Percentiles rank a stretch among this genome's conserved stretches.
Conservation (phyloP, 2,797 vertebrate genomes). For the Tenualosa thibaudeaui region DNA sequence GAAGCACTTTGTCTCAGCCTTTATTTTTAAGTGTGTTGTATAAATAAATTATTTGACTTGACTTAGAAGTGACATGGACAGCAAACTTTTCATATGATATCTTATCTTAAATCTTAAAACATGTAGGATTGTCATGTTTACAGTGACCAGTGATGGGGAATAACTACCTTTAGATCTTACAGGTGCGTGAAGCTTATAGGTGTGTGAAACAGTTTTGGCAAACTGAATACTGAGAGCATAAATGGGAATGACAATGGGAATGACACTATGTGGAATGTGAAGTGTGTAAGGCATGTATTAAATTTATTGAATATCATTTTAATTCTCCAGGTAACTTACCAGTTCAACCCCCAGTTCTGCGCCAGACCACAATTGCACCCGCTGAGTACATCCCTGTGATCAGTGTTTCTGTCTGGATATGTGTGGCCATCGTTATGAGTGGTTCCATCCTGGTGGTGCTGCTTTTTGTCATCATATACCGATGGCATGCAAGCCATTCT, state of each 20-base stretch:
- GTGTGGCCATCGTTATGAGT: slow-evolving; percentile 53
- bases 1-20: too few relatives aligned
- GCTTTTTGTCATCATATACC: slow-evolving; percentile 69
- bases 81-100: too few relatives aligned
- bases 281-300: background rate
- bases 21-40: background rate
- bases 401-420: slow-evolving; percentile 60
- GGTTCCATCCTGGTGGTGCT: slow-evolving; percentile 61
- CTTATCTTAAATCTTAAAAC: too few relatives aligned
- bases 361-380: slow-evolving; percentile 11
- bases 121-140: background rate
- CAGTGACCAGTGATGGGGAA: background rate
- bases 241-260: background rate
- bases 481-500: slow-evolving; percentile 43
- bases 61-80: too few relatives aligned
- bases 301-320: background rate
- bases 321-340: too few relatives aligned
- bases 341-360: background rate
- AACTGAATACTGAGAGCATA: too few relatives aligned
- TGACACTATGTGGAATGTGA: background rate
- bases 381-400: background rate
- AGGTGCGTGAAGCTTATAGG: too few relatives aligned
- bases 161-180: too few relatives aligned
- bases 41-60: too few relatives aligned
- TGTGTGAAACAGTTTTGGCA: too few relatives aligned